phyloP scores from a whole-genome alignment of 2,113 vertebrate species.

The Zosterops japonicus region DNA sequence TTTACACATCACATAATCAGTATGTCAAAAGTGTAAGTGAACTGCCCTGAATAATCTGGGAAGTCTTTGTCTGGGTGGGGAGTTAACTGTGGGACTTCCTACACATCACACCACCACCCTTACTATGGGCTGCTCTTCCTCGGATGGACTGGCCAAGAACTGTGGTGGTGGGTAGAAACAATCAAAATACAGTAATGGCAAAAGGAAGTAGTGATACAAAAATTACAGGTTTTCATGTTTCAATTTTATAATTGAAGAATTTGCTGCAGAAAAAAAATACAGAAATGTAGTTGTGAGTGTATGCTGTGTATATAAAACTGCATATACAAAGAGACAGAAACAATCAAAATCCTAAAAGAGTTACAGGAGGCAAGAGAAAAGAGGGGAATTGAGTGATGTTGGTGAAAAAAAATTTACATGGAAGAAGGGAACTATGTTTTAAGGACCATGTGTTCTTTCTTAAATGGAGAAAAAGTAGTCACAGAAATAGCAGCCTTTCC shows the following conservation, averaged over 20 bases:
- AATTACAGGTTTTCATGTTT: not conserved
- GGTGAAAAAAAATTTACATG: not conserved
- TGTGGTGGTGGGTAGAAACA: not conserved
- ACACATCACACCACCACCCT: accelerated
- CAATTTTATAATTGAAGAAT: not conserved
- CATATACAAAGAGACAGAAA: not conserved
- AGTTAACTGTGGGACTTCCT: not conserved
- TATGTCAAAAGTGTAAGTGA: not conserved
- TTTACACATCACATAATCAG: not conserved
- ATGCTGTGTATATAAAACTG: not conserved
- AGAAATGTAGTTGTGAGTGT: not conserved
- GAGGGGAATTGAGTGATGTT: not conserved
- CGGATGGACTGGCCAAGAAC: not conserved
- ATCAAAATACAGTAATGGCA: not conserved
- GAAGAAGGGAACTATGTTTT: not conserved
- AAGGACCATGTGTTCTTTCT: not conserved
- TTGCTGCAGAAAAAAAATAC: not conserved
- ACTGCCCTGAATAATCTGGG: not conserved
- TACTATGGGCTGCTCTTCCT: not conserved
- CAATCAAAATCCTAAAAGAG: not conserved
- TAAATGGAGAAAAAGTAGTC: not conserved
- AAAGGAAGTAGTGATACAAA: not conserved
- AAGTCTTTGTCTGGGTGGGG: not conserved
- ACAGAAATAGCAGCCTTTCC: not conserved
- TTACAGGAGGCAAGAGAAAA: not conserved